Conservation (phyloP, 1,140 invertebrate species). For the Ditylenchus dipsaci region DNA sequence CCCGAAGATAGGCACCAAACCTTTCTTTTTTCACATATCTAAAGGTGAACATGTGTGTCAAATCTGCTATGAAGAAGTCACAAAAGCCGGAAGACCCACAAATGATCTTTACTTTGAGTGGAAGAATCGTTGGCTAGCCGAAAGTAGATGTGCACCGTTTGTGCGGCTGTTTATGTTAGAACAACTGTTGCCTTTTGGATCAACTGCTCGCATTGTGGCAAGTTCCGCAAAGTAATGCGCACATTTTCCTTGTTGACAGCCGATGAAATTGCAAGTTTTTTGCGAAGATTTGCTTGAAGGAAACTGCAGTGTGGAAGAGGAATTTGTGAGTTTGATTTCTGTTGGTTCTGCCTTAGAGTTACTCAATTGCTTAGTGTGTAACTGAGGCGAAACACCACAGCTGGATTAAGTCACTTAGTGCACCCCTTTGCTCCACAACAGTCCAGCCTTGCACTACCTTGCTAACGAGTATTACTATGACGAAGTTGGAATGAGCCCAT, state of each 20-base stretch:
- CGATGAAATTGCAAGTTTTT: slow-evolving; percentile 11
- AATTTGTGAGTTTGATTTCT: slow-evolving; percentile 45
- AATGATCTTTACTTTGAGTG: slow-evolving; percentile 36
- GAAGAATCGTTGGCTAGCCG: slow-evolving; percentile 41
- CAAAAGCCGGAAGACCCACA: slow-evolving; percentile 34
- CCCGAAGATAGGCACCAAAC: neutral
- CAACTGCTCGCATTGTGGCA: slow-evolving; percentile 57
- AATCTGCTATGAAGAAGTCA: slow-evolving; percentile 45
- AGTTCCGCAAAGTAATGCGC: slow-evolving; percentile 58
- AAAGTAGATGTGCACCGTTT: slow-evolving; percentile 42
- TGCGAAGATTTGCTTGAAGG: slow-evolving; percentile 2
- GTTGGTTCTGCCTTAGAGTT: neutral
- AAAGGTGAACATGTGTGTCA: slow-evolving; percentile 44
- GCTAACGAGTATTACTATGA: slow-evolving; percentile 59
- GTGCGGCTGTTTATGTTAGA: slow-evolving; percentile 55
- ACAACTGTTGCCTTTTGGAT: slow-evolving; percentile 60
- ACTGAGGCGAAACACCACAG: slow-evolving; percentile 33
- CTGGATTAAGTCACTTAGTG: slow-evolving; percentile 55
- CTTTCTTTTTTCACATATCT: slow-evolving; percentile 41
- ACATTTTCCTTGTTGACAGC: slow-evolving; percentile 8
- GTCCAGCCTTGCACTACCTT: slow-evolving; percentile 60
- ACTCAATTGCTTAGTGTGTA: slow-evolving; percentile 15
- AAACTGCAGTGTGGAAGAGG: slow-evolving; percentile 41
- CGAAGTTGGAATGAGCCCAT: slow-evolving; percentile 60
- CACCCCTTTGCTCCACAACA: slow-evolving; percentile 58